Conservation (phyloP, 2,797 vertebrate genomes). For the Acrossocheilus wenchowensis region DNA sequence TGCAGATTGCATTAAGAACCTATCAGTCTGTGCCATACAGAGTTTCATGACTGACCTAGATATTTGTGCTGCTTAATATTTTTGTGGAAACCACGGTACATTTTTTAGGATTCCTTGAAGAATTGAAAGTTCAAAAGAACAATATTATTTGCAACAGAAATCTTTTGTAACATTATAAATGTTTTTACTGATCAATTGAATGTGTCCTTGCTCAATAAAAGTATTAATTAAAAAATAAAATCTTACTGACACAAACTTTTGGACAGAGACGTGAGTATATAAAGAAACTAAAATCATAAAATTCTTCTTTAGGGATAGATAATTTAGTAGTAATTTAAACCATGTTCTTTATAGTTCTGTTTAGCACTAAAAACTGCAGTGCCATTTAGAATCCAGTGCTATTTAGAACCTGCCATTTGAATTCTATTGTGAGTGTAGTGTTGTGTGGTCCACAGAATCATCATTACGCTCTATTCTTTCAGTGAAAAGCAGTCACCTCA, state of each 20-base stretch:
- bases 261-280: not conserved
- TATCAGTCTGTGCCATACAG: too few species aligned
- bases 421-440: not conserved
- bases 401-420: not conserved
- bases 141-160: too few species aligned
- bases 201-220: not conserved
- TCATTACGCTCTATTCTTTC: constrained; percentile 40
- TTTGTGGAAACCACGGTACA: too few species aligned
- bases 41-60: too few species aligned
- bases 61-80: too few species aligned
- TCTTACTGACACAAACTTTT: not conserved
- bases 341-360: not conserved
- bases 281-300: not conserved
- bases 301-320: not conserved
- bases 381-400: not conserved
- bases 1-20: too few species aligned
- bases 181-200: not conserved
- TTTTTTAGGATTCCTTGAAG: too few species aligned
- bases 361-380: not conserved
- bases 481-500: constrained; percentile 42
- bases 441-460: constrained; percentile 44
- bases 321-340: not conserved
- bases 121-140: too few species aligned
- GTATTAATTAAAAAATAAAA: not conserved
- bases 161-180: not conserved